Percentiles rank a stretch among this genome's conserved stretches.
phyloP scores from a whole-genome alignment of 2,797 vertebrate genomes.

The Xerus rutilus region DNA sequence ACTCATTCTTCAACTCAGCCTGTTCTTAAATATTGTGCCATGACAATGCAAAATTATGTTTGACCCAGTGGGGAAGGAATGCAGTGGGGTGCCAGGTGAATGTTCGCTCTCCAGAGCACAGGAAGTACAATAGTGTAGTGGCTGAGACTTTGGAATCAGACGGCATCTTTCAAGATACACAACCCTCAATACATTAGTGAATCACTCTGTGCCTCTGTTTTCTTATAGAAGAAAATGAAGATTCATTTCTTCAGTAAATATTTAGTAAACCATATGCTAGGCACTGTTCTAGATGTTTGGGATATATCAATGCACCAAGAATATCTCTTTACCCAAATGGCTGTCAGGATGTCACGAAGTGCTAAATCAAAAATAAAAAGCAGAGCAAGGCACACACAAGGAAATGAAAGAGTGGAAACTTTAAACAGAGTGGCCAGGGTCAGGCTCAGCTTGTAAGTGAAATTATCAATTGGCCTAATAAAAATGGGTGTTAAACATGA shows the following conservation, averaged over 20 bases:
- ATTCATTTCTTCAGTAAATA: background rate
- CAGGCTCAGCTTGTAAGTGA: background rate
- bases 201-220: background rate
- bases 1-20: background rate
- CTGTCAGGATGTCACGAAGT: background rate
- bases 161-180: background rate
- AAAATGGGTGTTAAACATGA: background rate
- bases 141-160: background rate
- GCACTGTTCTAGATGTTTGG: background rate
- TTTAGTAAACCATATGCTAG: background rate
- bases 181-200: background rate
- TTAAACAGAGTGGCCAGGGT: background rate
- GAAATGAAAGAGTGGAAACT: background rate
- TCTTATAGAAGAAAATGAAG: background rate
- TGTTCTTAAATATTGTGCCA: background rate
- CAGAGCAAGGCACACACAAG: background rate
- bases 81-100: background rate
- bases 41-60: background rate
- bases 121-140: background rate
- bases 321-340: background rate
- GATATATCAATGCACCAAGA: background rate
- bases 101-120: background rate
- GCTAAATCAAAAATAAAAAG: background rate
- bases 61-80: background rate
- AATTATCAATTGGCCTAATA: background rate